Evolutionary conservation across 2,113 vertebrate genomes (phyloP).

Genomic region (Sphyrna mokarran): DNA sequence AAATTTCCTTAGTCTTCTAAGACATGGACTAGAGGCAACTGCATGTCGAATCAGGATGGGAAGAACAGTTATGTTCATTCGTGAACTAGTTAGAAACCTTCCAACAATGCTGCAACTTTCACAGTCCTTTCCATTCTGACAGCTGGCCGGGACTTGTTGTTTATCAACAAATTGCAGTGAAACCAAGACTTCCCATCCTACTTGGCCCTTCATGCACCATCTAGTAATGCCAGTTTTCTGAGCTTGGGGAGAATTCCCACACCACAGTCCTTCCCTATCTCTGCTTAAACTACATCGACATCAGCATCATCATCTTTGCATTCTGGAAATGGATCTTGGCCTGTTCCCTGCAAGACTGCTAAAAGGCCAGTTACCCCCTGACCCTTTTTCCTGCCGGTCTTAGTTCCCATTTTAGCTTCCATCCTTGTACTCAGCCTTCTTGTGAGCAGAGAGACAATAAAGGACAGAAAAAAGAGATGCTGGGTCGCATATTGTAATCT

Average conservation of each 20-base stretch:
- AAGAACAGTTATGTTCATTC: background rate
- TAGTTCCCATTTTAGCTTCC: no score
- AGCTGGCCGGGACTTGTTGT: background rate
- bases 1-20: no score
- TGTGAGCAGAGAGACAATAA: no score
- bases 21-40: background rate
- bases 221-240: background rate
- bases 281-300: background rate
- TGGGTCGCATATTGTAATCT: no score
- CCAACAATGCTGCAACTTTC: background rate
- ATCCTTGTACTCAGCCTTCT: no score
- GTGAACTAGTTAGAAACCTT: background rate
- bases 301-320: background rate
- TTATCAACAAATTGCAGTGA: background rate
- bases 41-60: background rate
- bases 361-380: no score
- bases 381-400: no score
- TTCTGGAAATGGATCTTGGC: background rate
- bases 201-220: background rate
- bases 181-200: background rate
- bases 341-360: no score
- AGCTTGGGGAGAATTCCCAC: background rate
- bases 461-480: no score
- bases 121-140: background rate
- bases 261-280: background rate